Evolutionary conservation across 2,888 invertebrate species (phyloP).

Genomic region (Cantharis nigra): DNA sequence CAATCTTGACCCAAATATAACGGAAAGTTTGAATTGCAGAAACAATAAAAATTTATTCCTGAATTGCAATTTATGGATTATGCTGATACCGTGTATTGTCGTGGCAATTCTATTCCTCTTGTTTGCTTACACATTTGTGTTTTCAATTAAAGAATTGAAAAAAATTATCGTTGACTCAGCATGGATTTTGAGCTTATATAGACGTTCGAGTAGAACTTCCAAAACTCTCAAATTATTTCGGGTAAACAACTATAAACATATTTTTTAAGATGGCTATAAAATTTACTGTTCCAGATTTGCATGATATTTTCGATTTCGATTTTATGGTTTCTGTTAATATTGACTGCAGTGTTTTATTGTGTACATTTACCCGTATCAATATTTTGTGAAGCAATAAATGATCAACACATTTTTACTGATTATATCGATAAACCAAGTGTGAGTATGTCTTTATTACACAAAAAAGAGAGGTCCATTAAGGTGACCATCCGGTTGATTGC

Average conservation of each 20-base stretch:
- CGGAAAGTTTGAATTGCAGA: not conserved
- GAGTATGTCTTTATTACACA: slow-evolving; percentile 14
- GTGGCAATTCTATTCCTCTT: slow-evolving; percentile 11
- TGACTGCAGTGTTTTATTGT: slow-evolving; percentile 29
- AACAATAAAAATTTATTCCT: not conserved
- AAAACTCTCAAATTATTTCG: slow-evolving; percentile 6
- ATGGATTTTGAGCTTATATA: not conserved
- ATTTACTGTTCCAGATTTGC: slow-evolving; percentile 22
- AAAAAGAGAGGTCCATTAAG: not conserved
- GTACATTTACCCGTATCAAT: slow-evolving; percentile 29
- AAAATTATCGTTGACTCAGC: slow-evolving; percentile 3
- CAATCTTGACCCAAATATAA: not conserved
- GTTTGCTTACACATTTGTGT: slow-evolving; percentile 5
- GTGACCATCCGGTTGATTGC: too few relatives aligned
- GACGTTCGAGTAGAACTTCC: not conserved
- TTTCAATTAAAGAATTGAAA: slow-evolving; percentile 12
- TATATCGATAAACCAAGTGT: slow-evolving; percentile 33
- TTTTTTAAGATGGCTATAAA: not conserved
- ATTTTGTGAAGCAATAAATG: slow-evolving; percentile 27
- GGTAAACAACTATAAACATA: slow-evolving; percentile 3
- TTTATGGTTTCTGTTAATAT: slow-evolving; percentile 33
- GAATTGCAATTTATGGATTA: slow-evolving; percentile 13
- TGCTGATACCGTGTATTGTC: slow-evolving; percentile 15
- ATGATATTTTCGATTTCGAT: slow-evolving; percentile 17
- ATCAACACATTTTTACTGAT: slow-evolving; percentile 27